These are phyloP conservation scores for Caenorhabditis afra DNA, from an alignment of 2,888 invertebrate genomes.

Conservation along the genomic window DNA sequence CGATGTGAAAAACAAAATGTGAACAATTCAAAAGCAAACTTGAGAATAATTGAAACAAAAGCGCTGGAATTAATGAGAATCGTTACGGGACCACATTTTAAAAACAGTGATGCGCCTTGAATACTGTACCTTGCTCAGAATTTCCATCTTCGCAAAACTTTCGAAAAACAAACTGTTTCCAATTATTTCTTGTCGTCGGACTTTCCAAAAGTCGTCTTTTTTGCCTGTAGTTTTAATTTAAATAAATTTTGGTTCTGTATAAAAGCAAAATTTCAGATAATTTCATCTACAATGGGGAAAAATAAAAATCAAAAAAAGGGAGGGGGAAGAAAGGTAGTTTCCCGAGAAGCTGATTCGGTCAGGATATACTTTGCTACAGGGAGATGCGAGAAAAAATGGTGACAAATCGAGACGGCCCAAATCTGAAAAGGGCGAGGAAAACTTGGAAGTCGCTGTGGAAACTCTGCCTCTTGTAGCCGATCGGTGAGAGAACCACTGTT, in stretches of 20 bases:
- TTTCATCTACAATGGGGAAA: neutral
- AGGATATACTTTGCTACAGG: too few relatives aligned
- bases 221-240: too few relatives aligned
- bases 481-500: too few relatives aligned
- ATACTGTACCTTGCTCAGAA: conserved; percentile 21
- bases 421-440: too few relatives aligned
- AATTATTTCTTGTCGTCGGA: neutral
- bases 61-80: neutral
- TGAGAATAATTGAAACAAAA: neutral
- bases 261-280: too few relatives aligned
- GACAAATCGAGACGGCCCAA: too few relatives aligned
- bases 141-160: conserved; percentile 20
- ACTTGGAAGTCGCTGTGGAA: too few relatives aligned
- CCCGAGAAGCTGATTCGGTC: too few relatives aligned
- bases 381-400: too few relatives aligned
- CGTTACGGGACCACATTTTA: neutral
- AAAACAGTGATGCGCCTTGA: conserved; percentile 14
- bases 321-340: too few relatives aligned
- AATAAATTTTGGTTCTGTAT: too few relatives aligned
- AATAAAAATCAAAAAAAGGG: neutral
- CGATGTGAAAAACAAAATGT: neutral
- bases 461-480: too few relatives aligned
- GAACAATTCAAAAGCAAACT: neutral
- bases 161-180: neutral
- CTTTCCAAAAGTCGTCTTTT: neutral